Evolutionary conservation across 2,113 vertebrate genomes (phyloP).

Genomic region (Mobula hypostoma): DNA sequence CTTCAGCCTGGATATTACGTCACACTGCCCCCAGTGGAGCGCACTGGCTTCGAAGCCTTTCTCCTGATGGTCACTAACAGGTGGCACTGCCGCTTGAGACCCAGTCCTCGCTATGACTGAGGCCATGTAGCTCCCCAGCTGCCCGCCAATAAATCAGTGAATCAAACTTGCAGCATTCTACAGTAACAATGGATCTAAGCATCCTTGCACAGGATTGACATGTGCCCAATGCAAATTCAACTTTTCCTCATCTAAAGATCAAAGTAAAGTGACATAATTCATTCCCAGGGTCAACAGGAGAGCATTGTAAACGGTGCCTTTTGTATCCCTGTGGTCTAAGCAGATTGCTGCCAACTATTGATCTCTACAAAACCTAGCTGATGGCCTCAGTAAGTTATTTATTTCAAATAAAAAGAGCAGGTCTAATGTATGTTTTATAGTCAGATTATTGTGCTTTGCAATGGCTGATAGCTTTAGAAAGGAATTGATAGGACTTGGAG

Average conservation of each 20-base stretch:
- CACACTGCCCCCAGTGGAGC: too few species aligned
- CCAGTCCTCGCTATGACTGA: too few species aligned
- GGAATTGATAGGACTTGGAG: neutral
- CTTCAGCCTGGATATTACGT: too few species aligned
- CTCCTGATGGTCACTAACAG: too few species aligned
- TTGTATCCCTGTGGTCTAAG: neutral
- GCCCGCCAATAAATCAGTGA: too few species aligned
- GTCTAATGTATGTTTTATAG: conserved; percentile 32
- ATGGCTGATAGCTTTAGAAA: conserved; percentile 3
- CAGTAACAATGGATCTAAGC: too few species aligned
- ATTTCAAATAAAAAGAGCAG: conserved; percentile 17
- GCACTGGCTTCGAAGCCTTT: too few species aligned
- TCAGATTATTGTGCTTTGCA: conserved; percentile 28
- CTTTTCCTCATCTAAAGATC: neutral
- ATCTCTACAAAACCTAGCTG: conserved; percentile 28
- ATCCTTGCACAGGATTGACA: neutral
- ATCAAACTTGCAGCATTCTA: too few species aligned
- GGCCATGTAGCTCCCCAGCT: too few species aligned
- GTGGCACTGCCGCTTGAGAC: too few species aligned
- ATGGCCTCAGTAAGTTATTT: conserved; percentile 31
- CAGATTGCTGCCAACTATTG: conserved; percentile 4
- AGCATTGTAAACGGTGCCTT: neutral
- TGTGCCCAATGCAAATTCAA: neutral
- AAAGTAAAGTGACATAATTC: neutral
- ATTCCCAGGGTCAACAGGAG: neutral